Evolutionary conservation across 2,113 vertebrate species (phyloP).

Genomic region (Ictalurus furcatus): DNA sequence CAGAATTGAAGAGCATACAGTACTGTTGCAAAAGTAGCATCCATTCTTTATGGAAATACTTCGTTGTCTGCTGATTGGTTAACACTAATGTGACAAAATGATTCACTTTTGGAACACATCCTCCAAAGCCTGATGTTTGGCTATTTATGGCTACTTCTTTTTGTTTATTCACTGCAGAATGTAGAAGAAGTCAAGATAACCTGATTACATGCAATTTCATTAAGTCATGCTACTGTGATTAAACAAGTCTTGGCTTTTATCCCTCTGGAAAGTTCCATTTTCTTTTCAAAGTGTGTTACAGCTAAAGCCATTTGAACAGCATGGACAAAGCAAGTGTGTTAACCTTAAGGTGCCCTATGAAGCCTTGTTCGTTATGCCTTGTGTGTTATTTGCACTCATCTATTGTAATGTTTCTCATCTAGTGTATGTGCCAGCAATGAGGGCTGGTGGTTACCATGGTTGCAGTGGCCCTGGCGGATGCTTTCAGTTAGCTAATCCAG

Average conservation of each 20-base stretch:
- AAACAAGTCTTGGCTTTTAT: neutral
- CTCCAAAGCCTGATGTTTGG: slow-evolving; percentile 16
- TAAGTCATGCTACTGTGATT: slow-evolving; percentile 22
- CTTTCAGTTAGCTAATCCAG: slow-evolving; percentile 58
- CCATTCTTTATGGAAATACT: neutral
- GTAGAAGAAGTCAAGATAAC: slow-evolving; percentile 3
- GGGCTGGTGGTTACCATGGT: slow-evolving; percentile 52
- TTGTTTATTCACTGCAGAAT: slow-evolving; percentile 11
- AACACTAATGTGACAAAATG: neutral
- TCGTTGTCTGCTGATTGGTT: slow-evolving; percentile 11
- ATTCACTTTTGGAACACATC: neutral
- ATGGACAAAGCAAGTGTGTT: neutral
- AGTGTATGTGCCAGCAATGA: slow-evolving; percentile 11
- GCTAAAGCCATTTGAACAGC: neutral
- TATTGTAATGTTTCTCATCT: slow-evolving; percentile 34
- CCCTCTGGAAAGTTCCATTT: neutral
- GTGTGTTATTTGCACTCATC: slow-evolving; percentile 43
- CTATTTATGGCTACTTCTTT: slow-evolving; percentile 19
- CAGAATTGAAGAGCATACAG: slow-evolving; percentile 42
- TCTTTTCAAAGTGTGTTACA: neutral
- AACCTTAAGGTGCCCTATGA: slow-evolving; percentile 29
- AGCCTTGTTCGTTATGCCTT: slow-evolving; percentile 25
- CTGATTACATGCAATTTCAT: slow-evolving; percentile 1
- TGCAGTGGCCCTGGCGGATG: slow-evolving; percentile 49
- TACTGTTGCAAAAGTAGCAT: neutral